A percentile compares a stretch with the other conserved stretches of the same genome.
Conservation (phyloP, 2,888 invertebrate species). For the Chironomus riparius region DNA sequence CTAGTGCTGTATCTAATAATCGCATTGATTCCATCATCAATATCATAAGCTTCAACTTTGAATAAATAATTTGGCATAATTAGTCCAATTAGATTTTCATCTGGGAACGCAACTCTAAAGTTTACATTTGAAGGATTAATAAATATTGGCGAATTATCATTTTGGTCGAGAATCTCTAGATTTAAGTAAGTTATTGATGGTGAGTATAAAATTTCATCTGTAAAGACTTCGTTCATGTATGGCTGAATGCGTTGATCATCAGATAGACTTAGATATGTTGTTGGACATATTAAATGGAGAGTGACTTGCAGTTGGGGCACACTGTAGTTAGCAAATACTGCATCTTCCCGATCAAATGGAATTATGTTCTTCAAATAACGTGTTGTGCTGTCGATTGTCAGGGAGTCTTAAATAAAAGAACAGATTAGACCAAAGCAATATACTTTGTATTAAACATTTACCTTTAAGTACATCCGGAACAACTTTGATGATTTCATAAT, state of each 20-base stretch:
- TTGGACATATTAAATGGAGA: slow-evolving; percentile 24
- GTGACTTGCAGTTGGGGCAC: slow-evolving; percentile 32
- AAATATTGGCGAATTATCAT: slow-evolving; percentile 34
- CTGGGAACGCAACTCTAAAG: slow-evolving; percentile 33
- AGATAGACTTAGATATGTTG: slow-evolving; percentile 29
- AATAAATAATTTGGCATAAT: slow-evolving; percentile 32
- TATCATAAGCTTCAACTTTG: slow-evolving; percentile 32
- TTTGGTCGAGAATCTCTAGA: slow-evolving; percentile 34
- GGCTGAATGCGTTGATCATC: too few relatives aligned
- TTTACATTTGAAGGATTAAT: slow-evolving; percentile 28
- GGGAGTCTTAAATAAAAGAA: not conserved
- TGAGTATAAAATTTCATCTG: slow-evolving; percentile 31
- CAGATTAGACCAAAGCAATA: not conserved
- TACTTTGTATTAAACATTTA: slow-evolving; percentile 12
- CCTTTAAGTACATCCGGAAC: slow-evolving; percentile 32
- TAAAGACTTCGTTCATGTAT: slow-evolving; percentile 26
- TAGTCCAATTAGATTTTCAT: slow-evolving; percentile 29
- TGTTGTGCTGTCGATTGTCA: slow-evolving; percentile 28
- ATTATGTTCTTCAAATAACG: slow-evolving; percentile 31
- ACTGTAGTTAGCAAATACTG: slow-evolving; percentile 30
- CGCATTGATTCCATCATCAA: slow-evolving; percentile 33
- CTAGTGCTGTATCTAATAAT: slow-evolving; percentile 31
- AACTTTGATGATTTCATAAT: slow-evolving; percentile 30
- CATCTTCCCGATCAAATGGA: slow-evolving; percentile 33
- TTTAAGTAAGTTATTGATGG: slow-evolving; percentile 31